phyloP scores from a whole-genome alignment of 2,113 vertebrate genomes.

The Actenoides hombroni region DNA sequence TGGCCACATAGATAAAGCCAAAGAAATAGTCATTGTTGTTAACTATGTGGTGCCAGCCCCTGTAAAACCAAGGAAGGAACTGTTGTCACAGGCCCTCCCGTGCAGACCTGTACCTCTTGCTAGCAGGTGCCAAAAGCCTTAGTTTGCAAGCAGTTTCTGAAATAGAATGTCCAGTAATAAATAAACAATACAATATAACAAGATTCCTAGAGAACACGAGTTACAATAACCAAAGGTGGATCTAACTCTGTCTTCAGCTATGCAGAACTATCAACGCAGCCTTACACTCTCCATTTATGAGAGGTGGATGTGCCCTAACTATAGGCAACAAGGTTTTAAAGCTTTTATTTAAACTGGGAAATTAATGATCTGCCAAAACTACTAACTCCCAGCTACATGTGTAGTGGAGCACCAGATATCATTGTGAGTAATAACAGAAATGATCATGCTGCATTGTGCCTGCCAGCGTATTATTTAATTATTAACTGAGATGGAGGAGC shows the following conservation, averaged over 20 bases:
- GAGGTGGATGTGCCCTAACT: conserved; percentile 19
- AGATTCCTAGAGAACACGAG: background rate
- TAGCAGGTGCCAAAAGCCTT: background rate
- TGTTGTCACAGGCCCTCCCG: background rate
- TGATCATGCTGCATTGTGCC: conserved; percentile 57
- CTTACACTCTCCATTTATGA: background rate
- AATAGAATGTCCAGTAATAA: background rate
- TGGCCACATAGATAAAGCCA: background rate
- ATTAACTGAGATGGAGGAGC: conserved; percentile 58
- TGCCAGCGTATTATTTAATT: conserved; percentile 61
- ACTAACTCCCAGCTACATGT: conserved; percentile 60
- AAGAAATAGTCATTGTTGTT: background rate
- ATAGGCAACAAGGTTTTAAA: conserved; percentile 50
- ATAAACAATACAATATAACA: background rate
- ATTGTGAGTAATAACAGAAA: conserved; percentile 57
- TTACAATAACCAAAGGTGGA: background rate
- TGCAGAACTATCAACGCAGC: background rate
- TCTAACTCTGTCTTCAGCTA: background rate
- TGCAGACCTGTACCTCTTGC: background rate
- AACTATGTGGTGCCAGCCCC: background rate
- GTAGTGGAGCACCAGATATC: conserved; percentile 48
- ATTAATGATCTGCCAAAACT: conserved; percentile 59
- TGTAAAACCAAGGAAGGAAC: background rate
- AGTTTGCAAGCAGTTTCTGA: background rate
- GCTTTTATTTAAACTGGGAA: conserved; percentile 65